phyloP scores from a whole-genome alignment of 2,888 invertebrate species.

The Eulithis testata region DNA sequence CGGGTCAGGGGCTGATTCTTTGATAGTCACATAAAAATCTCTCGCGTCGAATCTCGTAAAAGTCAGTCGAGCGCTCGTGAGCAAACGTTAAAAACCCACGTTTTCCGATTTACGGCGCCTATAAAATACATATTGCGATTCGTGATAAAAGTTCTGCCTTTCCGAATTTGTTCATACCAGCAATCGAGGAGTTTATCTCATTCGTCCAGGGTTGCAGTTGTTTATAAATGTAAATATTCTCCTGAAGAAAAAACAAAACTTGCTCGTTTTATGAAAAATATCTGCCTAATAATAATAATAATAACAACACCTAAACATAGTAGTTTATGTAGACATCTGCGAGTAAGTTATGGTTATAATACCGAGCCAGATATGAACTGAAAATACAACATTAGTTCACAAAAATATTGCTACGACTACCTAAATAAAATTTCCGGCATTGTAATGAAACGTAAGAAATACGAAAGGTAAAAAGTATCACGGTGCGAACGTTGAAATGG shows the following conservation, averaged over 20 bases:
- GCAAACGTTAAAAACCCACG: conserved; percentile 81
- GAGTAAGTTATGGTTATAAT: conserved; percentile 30
- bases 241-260: conserved; percentile 7
- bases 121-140: conserved; percentile 84
- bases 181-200: conserved; percentile 70
- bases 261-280: conserved; percentile 14
- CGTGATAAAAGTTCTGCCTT: conserved; percentile 77
- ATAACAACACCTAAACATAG: conserved; percentile 4
- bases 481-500: conserved; percentile 44
- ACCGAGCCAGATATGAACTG: conserved; percentile 27
- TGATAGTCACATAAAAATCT: conserved; percentile 69
- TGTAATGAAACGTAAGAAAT: conserved; percentile 41
- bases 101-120: conserved; percentile 78
- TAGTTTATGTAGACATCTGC: conserved; percentile 24
- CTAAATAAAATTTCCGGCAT: conserved; percentile 26
- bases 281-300: conserved; percentile 3
- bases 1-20: conserved; percentile 60
- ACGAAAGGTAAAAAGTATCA: conserved; percentile 56
- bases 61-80: conserved; percentile 73
- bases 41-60: conserved; percentile 73
- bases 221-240: conserved; percentile 11
- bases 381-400: conserved; percentile 27
- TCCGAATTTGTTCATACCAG: conserved; percentile 70
- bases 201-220: conserved; percentile 41
- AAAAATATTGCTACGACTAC: conserved; percentile 24